Conservation (phyloP, 1,140 invertebrate species). For the Drosophila suzukii region DNA sequence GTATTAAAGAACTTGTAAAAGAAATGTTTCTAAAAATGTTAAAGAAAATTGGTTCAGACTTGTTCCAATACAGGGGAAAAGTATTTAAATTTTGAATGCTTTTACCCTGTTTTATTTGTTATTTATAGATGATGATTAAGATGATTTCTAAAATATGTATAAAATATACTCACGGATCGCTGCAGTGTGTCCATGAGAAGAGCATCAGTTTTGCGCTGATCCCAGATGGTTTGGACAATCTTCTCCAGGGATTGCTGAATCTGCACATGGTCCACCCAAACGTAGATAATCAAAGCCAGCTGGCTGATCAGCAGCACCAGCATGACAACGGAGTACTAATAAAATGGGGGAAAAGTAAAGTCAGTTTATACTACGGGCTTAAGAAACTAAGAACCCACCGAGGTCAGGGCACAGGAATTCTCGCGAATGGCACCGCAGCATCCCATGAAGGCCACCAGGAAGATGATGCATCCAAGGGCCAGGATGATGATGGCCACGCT, state of each 20-base stretch:
- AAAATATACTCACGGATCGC: slow-evolving; percentile 51
- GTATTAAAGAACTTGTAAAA: no score
- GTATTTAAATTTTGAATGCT: neutral
- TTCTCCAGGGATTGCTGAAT: slow-evolving; percentile 84
- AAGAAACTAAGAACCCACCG: slow-evolving; percentile 85
- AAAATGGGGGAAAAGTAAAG: slow-evolving; percentile 41
- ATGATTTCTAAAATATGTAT: neutral
- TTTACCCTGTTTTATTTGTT: no score
- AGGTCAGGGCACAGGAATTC: slow-evolving; percentile 91
- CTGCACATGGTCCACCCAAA: slow-evolving; percentile 85
- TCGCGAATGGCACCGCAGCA: slow-evolving; percentile 94
- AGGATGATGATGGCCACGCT: slow-evolving; percentile 88
- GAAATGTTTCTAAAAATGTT: no score
- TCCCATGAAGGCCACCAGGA: slow-evolving; percentile 92
- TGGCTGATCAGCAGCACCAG: slow-evolving; percentile 87
- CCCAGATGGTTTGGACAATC: slow-evolving; percentile 82
- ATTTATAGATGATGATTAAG: no score
- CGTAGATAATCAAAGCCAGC: slow-evolving; percentile 86
- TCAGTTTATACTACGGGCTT: neutral
- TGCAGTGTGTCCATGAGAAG: slow-evolving; percentile 64
- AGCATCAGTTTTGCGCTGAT: slow-evolving; percentile 53
- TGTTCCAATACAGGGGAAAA: neutral
- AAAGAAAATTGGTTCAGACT: no score
- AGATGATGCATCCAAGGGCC: slow-evolving; percentile 89
- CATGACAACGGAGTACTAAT: slow-evolving; percentile 88